Percentiles rank a stretch among this genome's conserved stretches.
Conservation (phyloP, 2,113 vertebrate genomes). For the Micronycteris hirsuta region DNA sequence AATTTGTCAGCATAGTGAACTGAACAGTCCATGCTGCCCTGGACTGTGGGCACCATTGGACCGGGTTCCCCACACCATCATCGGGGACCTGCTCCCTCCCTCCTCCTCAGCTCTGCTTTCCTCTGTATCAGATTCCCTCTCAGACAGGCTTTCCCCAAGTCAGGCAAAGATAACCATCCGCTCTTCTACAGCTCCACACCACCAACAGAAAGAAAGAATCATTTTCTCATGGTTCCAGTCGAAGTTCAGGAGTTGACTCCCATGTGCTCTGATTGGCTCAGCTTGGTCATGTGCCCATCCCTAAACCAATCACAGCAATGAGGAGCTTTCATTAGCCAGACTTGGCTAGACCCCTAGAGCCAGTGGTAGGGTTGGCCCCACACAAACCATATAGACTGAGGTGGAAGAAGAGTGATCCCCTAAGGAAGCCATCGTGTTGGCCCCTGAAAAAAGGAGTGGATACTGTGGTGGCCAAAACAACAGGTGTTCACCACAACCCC, state of each 20-base stretch:
- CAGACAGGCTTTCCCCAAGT: neutral
- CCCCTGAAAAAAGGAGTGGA: neutral
- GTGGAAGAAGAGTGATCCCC: neutral
- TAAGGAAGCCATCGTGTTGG: neutral
- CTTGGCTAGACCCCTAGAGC: neutral
- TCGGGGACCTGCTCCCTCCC: neutral
- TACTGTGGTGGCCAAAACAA: neutral
- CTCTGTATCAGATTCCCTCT: neutral
- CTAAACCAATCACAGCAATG: neutral
- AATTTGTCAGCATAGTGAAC: neutral
- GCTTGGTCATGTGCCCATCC: neutral
- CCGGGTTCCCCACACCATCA: no score
- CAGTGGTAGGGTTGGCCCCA: neutral
- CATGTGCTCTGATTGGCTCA: neutral
- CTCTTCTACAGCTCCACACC: neutral
- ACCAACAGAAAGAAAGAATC: neutral
- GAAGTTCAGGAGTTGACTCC: neutral
- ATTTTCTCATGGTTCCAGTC: neutral
- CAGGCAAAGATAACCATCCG: neutral
- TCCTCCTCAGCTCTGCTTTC: neutral
- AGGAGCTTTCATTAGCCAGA: neutral
- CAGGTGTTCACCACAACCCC: neutral
- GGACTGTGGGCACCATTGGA: neutral
- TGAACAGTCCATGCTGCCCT: neutral
- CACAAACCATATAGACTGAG: neutral